A percentile compares a stretch with the other conserved stretches of the same genome.
Conservation (phyloP, 2,888 invertebrate species). For the Bimastos eiseni region DNA sequence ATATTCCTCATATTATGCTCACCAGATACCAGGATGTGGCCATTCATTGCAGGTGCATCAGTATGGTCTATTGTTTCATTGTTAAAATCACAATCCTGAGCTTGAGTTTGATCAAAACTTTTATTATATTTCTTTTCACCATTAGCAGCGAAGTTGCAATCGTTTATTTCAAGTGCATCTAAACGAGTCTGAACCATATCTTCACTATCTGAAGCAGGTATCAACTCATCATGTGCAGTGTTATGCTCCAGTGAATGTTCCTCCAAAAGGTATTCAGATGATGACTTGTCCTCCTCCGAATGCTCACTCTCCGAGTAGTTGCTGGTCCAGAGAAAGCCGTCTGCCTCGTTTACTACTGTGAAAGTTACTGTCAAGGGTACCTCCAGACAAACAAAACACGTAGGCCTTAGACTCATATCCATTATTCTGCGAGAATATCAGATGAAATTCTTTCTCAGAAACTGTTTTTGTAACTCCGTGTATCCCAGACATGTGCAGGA, state of each 20-base stretch:
- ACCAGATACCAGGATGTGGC: not conserved
- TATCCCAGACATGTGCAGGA: slow-evolving; percentile 6
- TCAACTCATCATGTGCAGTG: not conserved
- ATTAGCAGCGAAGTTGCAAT: not conserved
- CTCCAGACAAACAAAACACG: not conserved
- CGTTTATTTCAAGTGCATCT: not conserved
- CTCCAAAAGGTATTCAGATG: not conserved
- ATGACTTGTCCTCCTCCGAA: not conserved
- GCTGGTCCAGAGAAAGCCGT: not conserved
- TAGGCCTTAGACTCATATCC: not conserved
- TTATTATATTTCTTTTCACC: not conserved
- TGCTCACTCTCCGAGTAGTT: not conserved
- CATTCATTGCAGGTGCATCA: not conserved
- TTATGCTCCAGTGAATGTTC: not conserved
- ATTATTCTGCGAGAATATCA: not conserved
- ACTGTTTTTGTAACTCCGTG: not conserved
- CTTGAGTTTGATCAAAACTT: not conserved
- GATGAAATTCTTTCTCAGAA: slow-evolving; percentile 2
- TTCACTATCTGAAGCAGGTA: not conserved
- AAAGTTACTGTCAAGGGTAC: slow-evolving; percentile 1
- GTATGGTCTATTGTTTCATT: not conserved
- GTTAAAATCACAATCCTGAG: not conserved
- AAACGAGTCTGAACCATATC: not conserved
- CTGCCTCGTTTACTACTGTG: not conserved
- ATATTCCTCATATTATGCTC: not conserved